Evolutionary conservation across 2,888 invertebrate species (phyloP).

Genomic region (Drosophila trichaetosa): DNA sequence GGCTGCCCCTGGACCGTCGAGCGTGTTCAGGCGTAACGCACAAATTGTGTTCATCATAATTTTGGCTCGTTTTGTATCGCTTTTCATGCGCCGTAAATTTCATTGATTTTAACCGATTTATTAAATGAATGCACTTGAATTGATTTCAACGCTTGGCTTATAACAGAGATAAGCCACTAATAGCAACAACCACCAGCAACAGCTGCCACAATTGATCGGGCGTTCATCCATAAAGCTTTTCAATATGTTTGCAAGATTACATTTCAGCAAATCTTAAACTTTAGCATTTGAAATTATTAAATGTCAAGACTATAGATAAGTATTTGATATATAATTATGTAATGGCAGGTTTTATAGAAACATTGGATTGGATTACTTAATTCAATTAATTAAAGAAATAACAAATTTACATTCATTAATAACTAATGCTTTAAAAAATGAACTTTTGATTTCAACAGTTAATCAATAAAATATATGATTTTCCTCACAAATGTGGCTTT

Average conservation of each 20-base stretch:
- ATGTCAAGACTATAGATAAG: constrained; percentile 4
- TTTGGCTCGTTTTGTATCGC: constrained; percentile 38
- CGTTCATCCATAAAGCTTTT: neutral
- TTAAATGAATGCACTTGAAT: constrained; percentile 74
- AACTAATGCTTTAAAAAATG: neutral
- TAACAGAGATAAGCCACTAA: constrained; percentile 16
- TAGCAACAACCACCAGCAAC: neutral
- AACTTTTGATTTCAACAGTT: neutral
- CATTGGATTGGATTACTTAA: neutral
- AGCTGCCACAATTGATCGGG: neutral
- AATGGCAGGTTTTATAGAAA: neutral
- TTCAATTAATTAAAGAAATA: neutral
- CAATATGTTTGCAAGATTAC: neutral
- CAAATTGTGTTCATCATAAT: constrained; percentile 67
- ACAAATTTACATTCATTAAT: neutral
- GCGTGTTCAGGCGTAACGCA: constrained; percentile 57
- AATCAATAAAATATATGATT: neutral
- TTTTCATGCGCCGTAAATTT: constrained; percentile 53
- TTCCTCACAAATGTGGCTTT: neutral
- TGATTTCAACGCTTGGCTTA: constrained; percentile 63
- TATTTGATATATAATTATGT: neutral
- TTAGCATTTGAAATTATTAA: constrained; percentile 4
- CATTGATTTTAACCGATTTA: constrained; percentile 63
- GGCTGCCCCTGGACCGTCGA: constrained; percentile 26
- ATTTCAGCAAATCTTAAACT: constrained; percentile 4